phyloP scores from a whole-genome alignment of 2,797 vertebrate species.

The Sebastes trivittatus region DNA sequence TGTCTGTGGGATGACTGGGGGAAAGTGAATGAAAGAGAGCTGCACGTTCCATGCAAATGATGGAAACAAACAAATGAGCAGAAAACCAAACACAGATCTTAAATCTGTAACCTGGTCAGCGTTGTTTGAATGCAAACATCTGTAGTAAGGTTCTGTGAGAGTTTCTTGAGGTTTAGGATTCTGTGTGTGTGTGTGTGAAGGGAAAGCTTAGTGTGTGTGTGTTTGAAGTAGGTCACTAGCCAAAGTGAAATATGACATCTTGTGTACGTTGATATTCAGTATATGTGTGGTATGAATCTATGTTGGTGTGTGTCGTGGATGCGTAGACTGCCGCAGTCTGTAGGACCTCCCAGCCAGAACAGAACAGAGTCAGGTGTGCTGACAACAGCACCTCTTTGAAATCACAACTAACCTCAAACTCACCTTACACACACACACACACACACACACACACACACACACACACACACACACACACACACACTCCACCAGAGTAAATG shows the following conservation, averaged over 20 bases:
- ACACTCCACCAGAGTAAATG: background rate
- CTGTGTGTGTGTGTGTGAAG: background rate
- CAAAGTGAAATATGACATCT: background rate
- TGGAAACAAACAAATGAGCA: constrained; percentile 8
- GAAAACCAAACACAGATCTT: background rate
- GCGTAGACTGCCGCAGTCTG: constrained; percentile 45
- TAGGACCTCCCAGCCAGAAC: constrained; percentile 25
- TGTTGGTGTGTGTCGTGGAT: background rate
- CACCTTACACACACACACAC: background rate
- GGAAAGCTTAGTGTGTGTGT: background rate
- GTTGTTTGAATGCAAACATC: constrained; percentile 5
- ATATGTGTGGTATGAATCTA: background rate
- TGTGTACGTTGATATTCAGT: background rate
- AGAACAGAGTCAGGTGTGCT: constrained; percentile 37
- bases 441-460: background rate
- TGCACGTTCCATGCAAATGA: background rate
- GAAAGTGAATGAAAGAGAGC: background rate
- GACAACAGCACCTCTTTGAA: constrained; percentile 50
- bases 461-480: background rate
- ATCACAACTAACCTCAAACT: constrained; percentile 49
- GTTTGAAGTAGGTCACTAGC: background rate
- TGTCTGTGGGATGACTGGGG: background rate
- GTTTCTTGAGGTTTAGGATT: constrained; percentile 10
- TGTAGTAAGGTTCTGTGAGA: background rate
- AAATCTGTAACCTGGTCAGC: background rate